Base-by-base conservation (phyloP, 1,140 invertebrate species). In the Acromyrmex charruanus region DNA sequence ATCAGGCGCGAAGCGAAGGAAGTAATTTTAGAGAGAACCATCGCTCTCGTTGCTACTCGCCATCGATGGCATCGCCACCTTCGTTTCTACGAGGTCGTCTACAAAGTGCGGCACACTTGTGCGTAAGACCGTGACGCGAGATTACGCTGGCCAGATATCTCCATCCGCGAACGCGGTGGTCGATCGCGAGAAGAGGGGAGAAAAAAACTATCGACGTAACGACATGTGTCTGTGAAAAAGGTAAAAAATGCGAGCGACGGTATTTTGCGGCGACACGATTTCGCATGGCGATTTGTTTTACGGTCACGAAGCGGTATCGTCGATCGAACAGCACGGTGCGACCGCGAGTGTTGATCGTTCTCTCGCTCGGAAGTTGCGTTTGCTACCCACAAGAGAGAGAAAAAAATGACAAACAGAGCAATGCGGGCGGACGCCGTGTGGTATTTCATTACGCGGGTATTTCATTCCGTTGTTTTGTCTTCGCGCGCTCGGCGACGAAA, bases 121-220 rank as follows among this genome's bases (percentile, higher is more conserved):
- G 91, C 94, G 90, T 91, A 53, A 84, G 79, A 94, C 91, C 94
- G 94, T 95, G 91, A 95, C 94, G 90, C 51, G 81, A 93, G 93
- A 94, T 94, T 86, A 86, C 81, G 85, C 81, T 88, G 85, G 85
- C 31, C 66, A 81, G 94, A 94, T 94, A 93, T 90, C 87, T 84
- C 82, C 61, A 66, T 84, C 77, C 61, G 66, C 81, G 55, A 72
- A 53, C 55, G 51, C 21, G 63, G 28, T 53, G 7, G 49, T 77
- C 65, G 51, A 87, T 68, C 55, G 65, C 44, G 71, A n/a, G 31
- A 31, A n/a, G 18, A 9, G 5, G 35, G 65, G 10, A 31, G 10
- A n/a, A 68, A 68, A 66, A 44, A 68, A 35, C 4, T 1, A 49
- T 44, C 65, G 35, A 44, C 65, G 18, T 68, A 68, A 68, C 65